Evolutionary conservation across 2,797 vertebrate species (phyloP).

Genomic region (Lepus townsendii): DNA sequence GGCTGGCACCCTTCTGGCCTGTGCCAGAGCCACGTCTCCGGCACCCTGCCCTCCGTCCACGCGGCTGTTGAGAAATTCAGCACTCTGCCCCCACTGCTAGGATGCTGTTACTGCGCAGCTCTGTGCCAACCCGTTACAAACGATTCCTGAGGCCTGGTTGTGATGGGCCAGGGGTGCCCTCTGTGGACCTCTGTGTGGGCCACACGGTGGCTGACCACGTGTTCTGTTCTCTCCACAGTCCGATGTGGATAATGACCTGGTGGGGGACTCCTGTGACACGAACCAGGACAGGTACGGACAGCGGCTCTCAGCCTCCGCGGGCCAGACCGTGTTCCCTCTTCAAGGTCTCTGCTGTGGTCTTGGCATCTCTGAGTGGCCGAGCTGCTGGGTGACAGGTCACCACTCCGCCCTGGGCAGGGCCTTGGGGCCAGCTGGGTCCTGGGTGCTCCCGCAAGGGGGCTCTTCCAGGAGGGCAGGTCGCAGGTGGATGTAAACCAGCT

Average conservation of each 20-base stretch:
- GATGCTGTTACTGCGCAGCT: slow-evolving; percentile 80
- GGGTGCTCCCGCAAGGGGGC: not conserved
- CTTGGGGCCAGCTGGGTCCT: not conserved
- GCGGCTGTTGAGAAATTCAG: slow-evolving; percentile 70
- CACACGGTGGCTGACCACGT: not conserved
- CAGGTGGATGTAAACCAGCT: not conserved
- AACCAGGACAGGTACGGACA: slow-evolving; percentile 97
- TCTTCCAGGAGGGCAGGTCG: not conserved
- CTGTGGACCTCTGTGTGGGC: slow-evolving; percentile 34
- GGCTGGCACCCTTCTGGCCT: not conserved
- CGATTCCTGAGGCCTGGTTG: slow-evolving; percentile 50
- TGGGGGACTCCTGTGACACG: slow-evolving; percentile 99
- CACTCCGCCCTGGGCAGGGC: not conserved
- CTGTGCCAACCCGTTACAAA: slow-evolving; percentile 42
- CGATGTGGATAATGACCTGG: slow-evolving; percentile 96
- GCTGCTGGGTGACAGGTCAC: not conserved
- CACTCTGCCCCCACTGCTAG: slow-evolving; percentile 76
- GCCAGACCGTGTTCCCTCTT: too few species aligned
- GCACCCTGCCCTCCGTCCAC: slow-evolving; percentile 72
- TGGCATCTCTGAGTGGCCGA: not conserved
- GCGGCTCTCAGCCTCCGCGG: too few species aligned
- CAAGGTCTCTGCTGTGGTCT: not conserved
- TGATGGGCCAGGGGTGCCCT: not conserved
- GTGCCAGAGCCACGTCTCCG: accelerated
- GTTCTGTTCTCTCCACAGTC: slow-evolving; percentile 91